A percentile compares a stretch with the other conserved stretches of the same genome.
phyloP scores from a whole-genome alignment of 2,888 invertebrate genomes.

The Vannuccia rotundouncinata region DNA sequence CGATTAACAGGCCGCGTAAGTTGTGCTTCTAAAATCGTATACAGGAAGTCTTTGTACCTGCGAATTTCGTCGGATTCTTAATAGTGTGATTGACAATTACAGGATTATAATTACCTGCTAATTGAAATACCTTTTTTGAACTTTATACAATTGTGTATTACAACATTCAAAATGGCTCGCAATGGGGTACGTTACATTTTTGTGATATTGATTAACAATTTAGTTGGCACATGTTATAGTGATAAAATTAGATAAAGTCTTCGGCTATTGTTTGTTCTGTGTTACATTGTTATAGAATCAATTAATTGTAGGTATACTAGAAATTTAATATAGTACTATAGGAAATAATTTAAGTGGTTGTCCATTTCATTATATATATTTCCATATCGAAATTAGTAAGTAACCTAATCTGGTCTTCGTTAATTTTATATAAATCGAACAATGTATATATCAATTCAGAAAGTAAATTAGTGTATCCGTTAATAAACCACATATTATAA shows the following conservation, averaged over 20 bases:
- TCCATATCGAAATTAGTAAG: too few relatives aligned
- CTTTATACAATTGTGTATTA: background rate
- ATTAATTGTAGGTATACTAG: too few relatives aligned
- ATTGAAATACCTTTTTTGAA: background rate
- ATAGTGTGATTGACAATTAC: background rate
- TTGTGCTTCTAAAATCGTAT: background rate
- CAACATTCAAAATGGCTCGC: background rate
- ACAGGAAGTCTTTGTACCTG: background rate
- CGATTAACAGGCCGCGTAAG: background rate
- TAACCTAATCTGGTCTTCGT: too few relatives aligned
- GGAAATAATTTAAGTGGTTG: too few relatives aligned
- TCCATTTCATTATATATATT: background rate
- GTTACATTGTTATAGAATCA: too few relatives aligned
- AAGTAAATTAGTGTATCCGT: too few relatives aligned
- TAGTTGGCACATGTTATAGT: background rate
- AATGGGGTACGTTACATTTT: background rate
- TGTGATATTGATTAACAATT: background rate
- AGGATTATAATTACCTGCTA: background rate
- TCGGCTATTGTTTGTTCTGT: too few relatives aligned
- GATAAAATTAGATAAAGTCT: too few relatives aligned
- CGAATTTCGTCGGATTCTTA: background rate
- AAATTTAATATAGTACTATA: background rate
- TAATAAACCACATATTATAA: too few relatives aligned
- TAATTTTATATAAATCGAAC: too few relatives aligned
- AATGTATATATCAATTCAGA: too few relatives aligned